phyloP scores from a whole-genome alignment of 1,140 invertebrate species.

The Zaprionus davidi region DNA sequence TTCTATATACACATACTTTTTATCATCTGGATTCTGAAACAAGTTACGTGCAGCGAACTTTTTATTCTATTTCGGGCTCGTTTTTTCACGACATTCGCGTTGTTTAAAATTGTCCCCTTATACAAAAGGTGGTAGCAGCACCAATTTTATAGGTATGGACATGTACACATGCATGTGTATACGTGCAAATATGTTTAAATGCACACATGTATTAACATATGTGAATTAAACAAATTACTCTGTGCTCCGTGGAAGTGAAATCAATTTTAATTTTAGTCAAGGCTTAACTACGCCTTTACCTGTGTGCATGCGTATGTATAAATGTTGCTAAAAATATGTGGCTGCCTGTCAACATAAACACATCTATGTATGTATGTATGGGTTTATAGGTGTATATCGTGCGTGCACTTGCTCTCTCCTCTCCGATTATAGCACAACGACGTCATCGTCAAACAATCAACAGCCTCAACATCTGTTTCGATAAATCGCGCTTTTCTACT shows the following conservation, averaged over 20 bases:
- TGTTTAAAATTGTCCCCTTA: neutral
- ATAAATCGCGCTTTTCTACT: slow-evolving; percentile 13
- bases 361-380: slow-evolving; percentile 26
- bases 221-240: slow-evolving; percentile 7
- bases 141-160: slow-evolving; percentile 25
- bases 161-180: slow-evolving; percentile 10
- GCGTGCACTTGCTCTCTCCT: slow-evolving; percentile 21
- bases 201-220: slow-evolving; percentile 19
- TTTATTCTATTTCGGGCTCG: slow-evolving; percentile 27
- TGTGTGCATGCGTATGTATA: slow-evolving; percentile 15
- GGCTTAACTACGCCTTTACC: neutral
- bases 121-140: slow-evolving; percentile 7
- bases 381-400: slow-evolving; percentile 3
- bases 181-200: slow-evolving; percentile 31
- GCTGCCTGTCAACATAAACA: slow-evolving; percentile 36
- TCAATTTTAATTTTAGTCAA: neutral
- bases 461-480: slow-evolving; percentile 63
- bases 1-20: slow-evolving; percentile 6
- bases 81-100: slow-evolving; percentile 5
- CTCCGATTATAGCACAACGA: slow-evolving; percentile 65
- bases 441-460: slow-evolving; percentile 53
- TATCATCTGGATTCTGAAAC: slow-evolving; percentile 4
- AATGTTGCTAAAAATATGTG: slow-evolving; percentile 48
- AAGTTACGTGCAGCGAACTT: slow-evolving; percentile 15
- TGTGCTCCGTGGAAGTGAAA: slow-evolving; percentile 18